These are phyloP conservation scores for Harmothoe impar DNA, from an alignment of 2,888 invertebrate species.

Conservation along the genomic window DNA sequence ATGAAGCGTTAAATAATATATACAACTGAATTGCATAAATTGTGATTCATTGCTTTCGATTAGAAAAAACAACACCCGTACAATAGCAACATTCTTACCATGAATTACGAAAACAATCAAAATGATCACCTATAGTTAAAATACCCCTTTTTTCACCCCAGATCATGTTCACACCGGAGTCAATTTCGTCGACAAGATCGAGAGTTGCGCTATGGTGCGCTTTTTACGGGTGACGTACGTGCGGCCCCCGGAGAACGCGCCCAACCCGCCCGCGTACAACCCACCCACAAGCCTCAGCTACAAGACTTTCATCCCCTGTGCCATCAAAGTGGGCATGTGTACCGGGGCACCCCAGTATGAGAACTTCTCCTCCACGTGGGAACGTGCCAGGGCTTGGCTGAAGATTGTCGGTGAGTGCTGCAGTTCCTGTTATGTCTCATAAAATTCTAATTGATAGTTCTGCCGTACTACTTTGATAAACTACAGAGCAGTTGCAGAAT, in stretches of 20 bases:
- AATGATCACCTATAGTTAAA: no score
- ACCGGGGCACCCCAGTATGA: conserved; percentile 72
- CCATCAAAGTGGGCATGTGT: conserved; percentile 73
- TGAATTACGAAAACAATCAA: no score
- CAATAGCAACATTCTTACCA: no score
- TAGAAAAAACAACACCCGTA: no score
- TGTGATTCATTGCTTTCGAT: no score
- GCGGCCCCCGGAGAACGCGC: conserved; percentile 66
- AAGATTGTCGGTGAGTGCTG: conserved; percentile 70
- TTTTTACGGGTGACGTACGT: conserved; percentile 73
- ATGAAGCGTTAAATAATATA: no score
- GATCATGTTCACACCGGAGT: conserved; percentile 72
- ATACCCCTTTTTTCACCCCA: conserved; percentile 37
- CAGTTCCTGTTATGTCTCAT: not conserved
- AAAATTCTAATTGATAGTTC: not conserved
- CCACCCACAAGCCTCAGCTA: conserved; percentile 71
- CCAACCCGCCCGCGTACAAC: conserved; percentile 64
- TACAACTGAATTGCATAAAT: no score
- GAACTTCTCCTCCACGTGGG: conserved; percentile 69
- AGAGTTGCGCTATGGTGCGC: conserved; percentile 71
- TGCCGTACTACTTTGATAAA: not conserved
- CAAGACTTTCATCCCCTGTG: conserved; percentile 72
- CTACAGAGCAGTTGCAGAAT: no score
- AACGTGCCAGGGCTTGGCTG: conserved; percentile 72
- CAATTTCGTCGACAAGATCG: conserved; percentile 72